These are phyloP conservation scores for Abrostola tripartita DNA, from an alignment of 2,888 invertebrate species.

Conservation along the genomic window DNA sequence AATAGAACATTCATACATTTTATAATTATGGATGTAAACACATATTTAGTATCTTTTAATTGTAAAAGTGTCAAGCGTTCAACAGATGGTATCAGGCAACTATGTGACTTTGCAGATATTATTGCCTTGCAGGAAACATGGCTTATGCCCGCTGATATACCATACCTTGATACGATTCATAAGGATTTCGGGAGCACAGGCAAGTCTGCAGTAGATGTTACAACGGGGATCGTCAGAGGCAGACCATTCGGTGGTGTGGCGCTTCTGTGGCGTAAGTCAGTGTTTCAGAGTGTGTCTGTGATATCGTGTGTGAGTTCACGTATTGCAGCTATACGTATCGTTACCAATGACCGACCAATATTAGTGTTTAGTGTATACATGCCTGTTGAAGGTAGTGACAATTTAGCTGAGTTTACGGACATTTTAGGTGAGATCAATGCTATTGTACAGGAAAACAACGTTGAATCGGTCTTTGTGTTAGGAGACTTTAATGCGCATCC, in stretches of 20 bases:
- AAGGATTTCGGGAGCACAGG: background rate
- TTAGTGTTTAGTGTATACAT: conserved; percentile 19
- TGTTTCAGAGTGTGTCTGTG: conserved; percentile 7
- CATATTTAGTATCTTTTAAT: conserved; percentile 3
- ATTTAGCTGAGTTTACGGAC: background rate
- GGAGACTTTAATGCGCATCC: background rate
- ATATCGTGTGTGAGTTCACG: conserved; percentile 2
- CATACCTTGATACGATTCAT: background rate
- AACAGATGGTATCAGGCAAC: conserved; percentile 6
- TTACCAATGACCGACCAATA: background rate
- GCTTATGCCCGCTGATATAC: background rate
- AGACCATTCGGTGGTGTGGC: conserved; percentile 4
- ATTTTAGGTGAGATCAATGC: background rate
- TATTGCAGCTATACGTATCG: conserved; percentile 6
- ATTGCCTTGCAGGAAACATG: background rate
- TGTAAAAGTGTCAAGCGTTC: conserved; percentile 5
- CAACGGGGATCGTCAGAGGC: conserved; percentile 1
- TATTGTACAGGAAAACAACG: background rate
- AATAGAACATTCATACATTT: too few relatives aligned
- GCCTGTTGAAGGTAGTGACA: background rate
- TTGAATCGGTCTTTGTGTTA: background rate
- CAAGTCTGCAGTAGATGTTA: background rate
- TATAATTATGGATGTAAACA: conserved; percentile 4
- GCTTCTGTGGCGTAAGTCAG: conserved; percentile 8
- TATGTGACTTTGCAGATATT: background rate